Conservation (phyloP, 1,140 invertebrate genomes). For the Caenorhabditis inopinata region DNA sequence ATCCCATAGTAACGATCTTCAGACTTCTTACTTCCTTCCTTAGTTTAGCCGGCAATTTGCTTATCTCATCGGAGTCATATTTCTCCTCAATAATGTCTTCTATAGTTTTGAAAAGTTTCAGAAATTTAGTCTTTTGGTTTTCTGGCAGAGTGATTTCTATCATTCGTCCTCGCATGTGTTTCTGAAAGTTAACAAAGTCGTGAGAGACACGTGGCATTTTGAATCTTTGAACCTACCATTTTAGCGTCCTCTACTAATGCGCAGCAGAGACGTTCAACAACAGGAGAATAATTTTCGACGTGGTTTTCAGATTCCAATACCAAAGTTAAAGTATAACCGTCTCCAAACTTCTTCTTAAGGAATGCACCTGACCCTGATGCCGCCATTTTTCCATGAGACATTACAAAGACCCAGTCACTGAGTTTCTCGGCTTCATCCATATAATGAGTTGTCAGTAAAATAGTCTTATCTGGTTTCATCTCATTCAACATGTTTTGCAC, state of each 20-base stretch:
- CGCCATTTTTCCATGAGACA: constrained; percentile 72
- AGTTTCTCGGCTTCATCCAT: constrained; percentile 96
- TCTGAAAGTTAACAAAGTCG: background rate
- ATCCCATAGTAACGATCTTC: constrained; percentile 37
- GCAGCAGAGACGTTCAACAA: no score
- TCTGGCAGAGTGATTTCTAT: constrained; percentile 40
- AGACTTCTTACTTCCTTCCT: background rate
- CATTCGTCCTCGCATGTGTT: constrained; percentile 44
- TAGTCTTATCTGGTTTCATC: constrained; percentile 68
- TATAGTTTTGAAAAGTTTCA: constrained; percentile 28
- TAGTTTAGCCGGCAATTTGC: no score
- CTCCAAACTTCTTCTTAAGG: constrained; percentile 69
- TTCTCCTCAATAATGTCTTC: constrained; percentile 6
- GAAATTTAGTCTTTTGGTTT: background rate
- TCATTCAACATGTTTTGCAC: constrained; percentile 67
- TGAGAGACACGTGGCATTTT: background rate
- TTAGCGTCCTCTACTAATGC: no score
- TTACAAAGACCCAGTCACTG: constrained; percentile 72
- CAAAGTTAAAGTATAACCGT: background rate
- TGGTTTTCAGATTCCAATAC: background rate
- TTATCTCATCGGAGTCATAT: background rate
- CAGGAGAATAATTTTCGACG: no score
- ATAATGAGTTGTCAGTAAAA: constrained; percentile 90
- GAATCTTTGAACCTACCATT: no score
- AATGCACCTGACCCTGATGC: constrained; percentile 74